Evolutionary conservation across 2,113 vertebrate genomes (phyloP).

Genomic region (Alaudala cheleensis): DNA sequence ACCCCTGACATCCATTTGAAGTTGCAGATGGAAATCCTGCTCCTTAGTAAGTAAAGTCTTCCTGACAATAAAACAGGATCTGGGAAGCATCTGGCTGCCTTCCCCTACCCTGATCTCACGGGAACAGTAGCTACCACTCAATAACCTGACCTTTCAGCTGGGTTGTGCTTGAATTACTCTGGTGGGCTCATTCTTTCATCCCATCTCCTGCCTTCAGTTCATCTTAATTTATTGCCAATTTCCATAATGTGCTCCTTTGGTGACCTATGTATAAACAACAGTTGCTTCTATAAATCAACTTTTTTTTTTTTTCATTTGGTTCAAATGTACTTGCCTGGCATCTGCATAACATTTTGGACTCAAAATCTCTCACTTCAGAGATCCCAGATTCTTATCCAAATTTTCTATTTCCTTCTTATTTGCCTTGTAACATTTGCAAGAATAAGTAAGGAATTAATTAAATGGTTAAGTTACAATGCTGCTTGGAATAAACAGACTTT

Average conservation of each 20-base stretch:
- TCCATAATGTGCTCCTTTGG: conserved; percentile 11
- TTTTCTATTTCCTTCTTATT: neutral
- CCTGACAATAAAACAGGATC: neutral
- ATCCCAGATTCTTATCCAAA: neutral
- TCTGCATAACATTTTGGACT: neutral
- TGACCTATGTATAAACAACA: conserved; percentile 23
- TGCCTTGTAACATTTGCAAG: neutral
- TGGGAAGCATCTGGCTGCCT: conserved; percentile 32
- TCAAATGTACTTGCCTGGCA: neutral
- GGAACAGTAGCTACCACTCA: conserved; percentile 16
- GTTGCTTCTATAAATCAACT: neutral
- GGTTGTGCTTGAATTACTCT: conserved; percentile 14
- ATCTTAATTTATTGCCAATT: conserved; percentile 43
- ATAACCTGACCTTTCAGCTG: conserved; percentile 13
- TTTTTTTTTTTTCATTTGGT: neutral
- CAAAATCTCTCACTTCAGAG: neutral
- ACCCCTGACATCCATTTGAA: neutral
- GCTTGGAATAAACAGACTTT: neutral
- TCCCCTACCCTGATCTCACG: neutral
- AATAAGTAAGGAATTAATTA: neutral
- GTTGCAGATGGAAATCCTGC: neutral
- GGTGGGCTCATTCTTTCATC: neutral
- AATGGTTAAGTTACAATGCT: neutral
- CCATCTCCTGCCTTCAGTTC: conserved; percentile 16
- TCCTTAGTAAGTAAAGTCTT: neutral